phyloP scores from a whole-genome alignment of 2,113 vertebrate species.

The Stercorarius parasiticus region DNA sequence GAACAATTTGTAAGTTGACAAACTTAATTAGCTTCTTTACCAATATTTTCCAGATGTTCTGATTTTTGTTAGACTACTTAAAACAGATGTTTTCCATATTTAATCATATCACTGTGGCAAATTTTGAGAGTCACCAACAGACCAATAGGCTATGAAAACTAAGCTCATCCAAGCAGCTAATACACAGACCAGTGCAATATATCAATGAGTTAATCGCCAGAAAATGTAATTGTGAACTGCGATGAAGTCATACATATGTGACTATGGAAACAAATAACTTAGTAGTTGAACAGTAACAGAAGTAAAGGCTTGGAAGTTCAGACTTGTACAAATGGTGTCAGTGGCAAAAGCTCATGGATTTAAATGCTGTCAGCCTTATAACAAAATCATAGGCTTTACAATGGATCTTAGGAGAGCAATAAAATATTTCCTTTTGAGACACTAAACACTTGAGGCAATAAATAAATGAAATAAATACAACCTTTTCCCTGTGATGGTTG shows the following conservation, averaged over 20 bases:
- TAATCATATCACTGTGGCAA: constrained; percentile 54
- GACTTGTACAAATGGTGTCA: neutral
- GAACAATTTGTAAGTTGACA: constrained; percentile 79
- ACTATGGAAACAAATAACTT: neutral
- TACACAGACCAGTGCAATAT: neutral
- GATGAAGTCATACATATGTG: neutral
- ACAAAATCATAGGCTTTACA: neutral
- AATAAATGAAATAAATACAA: neutral
- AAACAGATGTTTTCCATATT: constrained; percentile 71
- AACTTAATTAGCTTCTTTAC: constrained; percentile 74
- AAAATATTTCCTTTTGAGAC: neutral
- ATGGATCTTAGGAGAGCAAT: neutral
- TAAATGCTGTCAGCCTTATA: neutral
- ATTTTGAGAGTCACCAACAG: neutral
- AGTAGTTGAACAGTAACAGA: neutral
- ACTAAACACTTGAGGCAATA: neutral
- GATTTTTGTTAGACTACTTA: constrained; percentile 41
- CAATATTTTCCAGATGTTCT: constrained; percentile 78
- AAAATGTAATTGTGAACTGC: neutral
- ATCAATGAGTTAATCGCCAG: neutral
- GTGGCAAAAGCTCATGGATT: neutral
- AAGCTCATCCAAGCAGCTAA: neutral
- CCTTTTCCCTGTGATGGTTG: neutral
- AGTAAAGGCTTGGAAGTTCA: neutral
- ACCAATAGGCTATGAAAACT: neutral